phyloP scores from a whole-genome alignment of 2,797 vertebrate genomes.

The Remorina albescens region DNA sequence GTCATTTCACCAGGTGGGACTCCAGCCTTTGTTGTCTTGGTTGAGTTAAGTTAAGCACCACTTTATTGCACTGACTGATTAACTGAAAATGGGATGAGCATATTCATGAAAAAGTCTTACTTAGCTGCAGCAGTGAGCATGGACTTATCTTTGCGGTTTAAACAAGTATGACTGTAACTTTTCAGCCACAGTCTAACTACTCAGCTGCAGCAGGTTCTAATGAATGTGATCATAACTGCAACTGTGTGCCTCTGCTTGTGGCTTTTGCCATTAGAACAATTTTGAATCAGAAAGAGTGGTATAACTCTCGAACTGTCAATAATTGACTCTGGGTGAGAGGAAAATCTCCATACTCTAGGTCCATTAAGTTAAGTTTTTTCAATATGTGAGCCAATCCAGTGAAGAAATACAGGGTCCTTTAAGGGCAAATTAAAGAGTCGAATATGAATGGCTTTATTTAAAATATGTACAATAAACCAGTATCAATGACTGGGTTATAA shows the following conservation, averaged over 20 bases:
- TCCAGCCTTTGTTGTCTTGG: slow-evolving; percentile 41
- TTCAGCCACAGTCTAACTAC: slow-evolving; percentile 17
- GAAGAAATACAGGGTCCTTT: neutral
- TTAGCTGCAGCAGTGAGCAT: slow-evolving; percentile 58
- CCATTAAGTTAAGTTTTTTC: neutral
- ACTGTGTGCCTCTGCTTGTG: slow-evolving; percentile 21
- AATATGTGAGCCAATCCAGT: neutral
- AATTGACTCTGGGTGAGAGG: neutral
- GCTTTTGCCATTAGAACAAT: neutral
- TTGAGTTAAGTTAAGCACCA: slow-evolving; percentile 48
- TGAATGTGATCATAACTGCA: slow-evolving; percentile 27
- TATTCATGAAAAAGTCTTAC: slow-evolving; percentile 55
- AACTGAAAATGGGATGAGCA: slow-evolving; percentile 57
- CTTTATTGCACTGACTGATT: slow-evolving; percentile 47
- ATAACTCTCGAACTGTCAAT: neutral
- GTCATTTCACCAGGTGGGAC: slow-evolving; percentile 46
- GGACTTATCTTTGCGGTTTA: slow-evolving; percentile 34
- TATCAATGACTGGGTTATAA: neutral
- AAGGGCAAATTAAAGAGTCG: neutral
- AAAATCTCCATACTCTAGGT: neutral
- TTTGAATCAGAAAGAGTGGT: slow-evolving; percentile 3
- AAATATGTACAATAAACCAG: neutral
- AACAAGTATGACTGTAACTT: slow-evolving; percentile 52
- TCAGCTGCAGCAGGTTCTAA: slow-evolving; percentile 29
- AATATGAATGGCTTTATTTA: neutral